These are phyloP conservation scores for Gavialis gangeticus DNA, from an alignment of 2,113 vertebrate species.

Conservation along the genomic window DNA sequence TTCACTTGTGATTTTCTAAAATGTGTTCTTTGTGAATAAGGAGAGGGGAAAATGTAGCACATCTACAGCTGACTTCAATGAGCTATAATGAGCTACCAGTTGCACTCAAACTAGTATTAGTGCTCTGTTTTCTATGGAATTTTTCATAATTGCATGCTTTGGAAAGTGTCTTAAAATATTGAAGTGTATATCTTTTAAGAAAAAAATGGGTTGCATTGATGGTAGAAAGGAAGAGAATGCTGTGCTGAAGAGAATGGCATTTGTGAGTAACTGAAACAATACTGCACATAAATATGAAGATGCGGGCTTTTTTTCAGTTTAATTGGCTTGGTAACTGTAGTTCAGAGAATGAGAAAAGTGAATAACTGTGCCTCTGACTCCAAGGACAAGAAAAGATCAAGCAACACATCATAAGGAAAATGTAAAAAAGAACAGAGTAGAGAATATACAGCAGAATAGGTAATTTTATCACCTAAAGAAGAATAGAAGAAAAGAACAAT, in stretches of 20 bases:
- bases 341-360: constrained; percentile 54
- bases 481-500: not conserved
- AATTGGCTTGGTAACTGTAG: constrained; percentile 43
- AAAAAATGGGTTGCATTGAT: not conserved
- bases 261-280: constrained; percentile 19
- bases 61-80: constrained; percentile 2
- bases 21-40: not conserved
- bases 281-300: constrained; percentile 33
- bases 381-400: constrained; percentile 56
- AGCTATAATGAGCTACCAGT: constrained; percentile 16
- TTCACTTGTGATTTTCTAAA: constrained; percentile 14
- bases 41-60: not conserved
- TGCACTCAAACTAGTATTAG: constrained; percentile 4
- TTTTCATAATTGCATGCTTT: constrained; percentile 18
- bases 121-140: not conserved
- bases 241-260: constrained; percentile 15
- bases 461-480: constrained; percentile 45
- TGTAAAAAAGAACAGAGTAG: not conserved
- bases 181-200: not conserved
- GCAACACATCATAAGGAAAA: constrained; percentile 37
- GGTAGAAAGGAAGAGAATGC: not conserved
- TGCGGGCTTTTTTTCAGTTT: constrained; percentile 43
- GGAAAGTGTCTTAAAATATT: not conserved
- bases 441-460: constrained; percentile 11
- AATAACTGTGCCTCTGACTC: constrained; percentile 23